Evolutionary conservation across 2,113 vertebrate species (phyloP), one percentile per base, ranked within the genome.

Genomic region (Pituophis catenifer): DNA sequence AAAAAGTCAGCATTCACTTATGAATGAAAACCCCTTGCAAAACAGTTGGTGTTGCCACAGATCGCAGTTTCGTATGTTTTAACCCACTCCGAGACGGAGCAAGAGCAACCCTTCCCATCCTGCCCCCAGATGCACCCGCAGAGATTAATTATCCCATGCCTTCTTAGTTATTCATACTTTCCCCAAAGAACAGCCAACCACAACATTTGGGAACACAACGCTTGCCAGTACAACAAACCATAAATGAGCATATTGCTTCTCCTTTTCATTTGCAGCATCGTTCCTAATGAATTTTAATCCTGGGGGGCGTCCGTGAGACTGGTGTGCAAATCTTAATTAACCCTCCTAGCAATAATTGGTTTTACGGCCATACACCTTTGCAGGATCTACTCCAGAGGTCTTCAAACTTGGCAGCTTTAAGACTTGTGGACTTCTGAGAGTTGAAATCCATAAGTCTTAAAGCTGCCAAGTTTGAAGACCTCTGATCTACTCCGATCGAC

Each of bases 251-350:
- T 89, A 9, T 9, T 3, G 23, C 12, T 44, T n/a, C 53, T 26
- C 24, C 44, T 86, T 86, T 58, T 21, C 33, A 5, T 26, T 44
- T 29, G 19, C 88, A 50, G 13, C 59, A 48, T 50, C n/a, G 19
- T 5, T 85, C 26, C 0, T 88, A n/a, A 81, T 92, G 24, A 48
- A 24, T 93, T 92, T 48, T 88, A 86, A 75, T 58, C 91, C 1
- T 44, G 44, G 44, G 86, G 50, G 62, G 38, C 23, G 9, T 23
- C 62, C 7, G 58, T 23, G 87, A 86, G 59, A 89, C 29, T 24
- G 24, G 48, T n/a, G 50, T 91, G 52, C 26, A 91, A 93, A 91
- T 91, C 59, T 75, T 58, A 81, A 93, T 93, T 91, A 91, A 85
- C 58, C 53, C 23, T 93, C 9, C 62, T 59, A 88, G 21, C 81